Evolutionary conservation across 2,113 vertebrate genomes (phyloP).

Genomic region (Chlamydotis undulata): DNA sequence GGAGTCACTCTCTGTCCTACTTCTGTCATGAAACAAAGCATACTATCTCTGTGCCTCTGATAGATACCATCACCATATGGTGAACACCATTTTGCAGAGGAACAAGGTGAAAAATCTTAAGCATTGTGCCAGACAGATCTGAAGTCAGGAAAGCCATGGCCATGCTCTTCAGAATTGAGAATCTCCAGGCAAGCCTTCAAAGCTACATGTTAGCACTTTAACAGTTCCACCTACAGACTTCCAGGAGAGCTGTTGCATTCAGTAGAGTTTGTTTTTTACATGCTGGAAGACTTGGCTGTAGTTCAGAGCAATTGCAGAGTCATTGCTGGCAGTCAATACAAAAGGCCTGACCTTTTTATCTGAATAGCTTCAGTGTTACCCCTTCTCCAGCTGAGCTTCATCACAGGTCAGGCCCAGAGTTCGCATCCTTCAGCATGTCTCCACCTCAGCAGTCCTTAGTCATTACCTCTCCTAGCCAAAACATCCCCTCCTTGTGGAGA

Average conservation of each 20-base stretch:
- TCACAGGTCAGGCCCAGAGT: neutral
- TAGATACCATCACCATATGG: neutral
- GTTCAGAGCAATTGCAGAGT: slow-evolving; percentile 15
- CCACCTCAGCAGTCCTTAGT: neutral
- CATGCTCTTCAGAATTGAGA: neutral
- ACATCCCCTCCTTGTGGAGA: neutral
- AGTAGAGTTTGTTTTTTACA: neutral
- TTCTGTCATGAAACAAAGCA: neutral
- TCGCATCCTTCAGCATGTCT: neutral
- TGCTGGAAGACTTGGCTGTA: slow-evolving; percentile 1
- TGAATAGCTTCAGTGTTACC: neutral
- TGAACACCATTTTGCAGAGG: neutral
- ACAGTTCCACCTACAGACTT: neutral
- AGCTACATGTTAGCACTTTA: slow-evolving; percentile 5
- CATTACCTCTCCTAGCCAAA: neutral
- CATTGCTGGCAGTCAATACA: neutral
- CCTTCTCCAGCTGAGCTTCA: neutral
- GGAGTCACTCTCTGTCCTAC: neutral
- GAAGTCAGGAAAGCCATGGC: neutral
- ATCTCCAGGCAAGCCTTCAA: neutral
- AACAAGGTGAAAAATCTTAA: neutral
- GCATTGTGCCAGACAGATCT: neutral
- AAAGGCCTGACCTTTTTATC: neutral
- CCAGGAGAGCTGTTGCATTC: neutral
- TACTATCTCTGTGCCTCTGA: neutral